These are phyloP conservation scores for Planococcus citri DNA, from an alignment of 1,140 invertebrate genomes.

Conservation along the genomic window DNA sequence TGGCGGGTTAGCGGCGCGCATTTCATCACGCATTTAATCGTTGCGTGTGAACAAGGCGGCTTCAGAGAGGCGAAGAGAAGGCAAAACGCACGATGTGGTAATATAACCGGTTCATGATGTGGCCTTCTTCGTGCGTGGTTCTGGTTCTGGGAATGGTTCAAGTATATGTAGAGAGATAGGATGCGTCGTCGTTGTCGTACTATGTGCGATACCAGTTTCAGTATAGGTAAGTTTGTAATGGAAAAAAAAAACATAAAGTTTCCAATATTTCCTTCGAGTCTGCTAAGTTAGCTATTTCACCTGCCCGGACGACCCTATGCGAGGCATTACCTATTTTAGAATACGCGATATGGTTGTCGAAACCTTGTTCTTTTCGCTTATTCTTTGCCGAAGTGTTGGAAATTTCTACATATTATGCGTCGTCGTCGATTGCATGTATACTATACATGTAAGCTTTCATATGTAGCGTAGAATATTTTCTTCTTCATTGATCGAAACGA, in stretches of 20 bases:
- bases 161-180: neutral
- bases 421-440: no score
- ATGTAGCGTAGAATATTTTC: no score
- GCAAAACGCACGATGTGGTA: neutral
- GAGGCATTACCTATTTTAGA: constrained; percentile 1
- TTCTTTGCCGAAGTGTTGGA: no score
- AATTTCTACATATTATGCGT: no score
- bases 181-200: no score
- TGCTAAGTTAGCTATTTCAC: constrained; percentile 7
- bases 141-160: neutral
- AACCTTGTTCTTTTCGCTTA: neutral
- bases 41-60: neutral
- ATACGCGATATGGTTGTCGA: neutral
- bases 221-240: no score
- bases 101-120: neutral
- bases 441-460: no score
- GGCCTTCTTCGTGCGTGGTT: constrained; percentile 5
- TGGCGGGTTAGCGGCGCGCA: constrained; percentile 4
- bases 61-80: neutral
- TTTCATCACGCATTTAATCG: constrained; percentile 2
- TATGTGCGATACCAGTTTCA: constrained; percentile 6
- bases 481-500: no score
- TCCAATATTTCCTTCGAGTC: neutral
- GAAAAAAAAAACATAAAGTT: neutral
- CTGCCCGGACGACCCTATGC: neutral